Evolutionary conservation across 1,140 invertebrate genomes (phyloP).

Genomic region (Achatina immaculata): DNA sequence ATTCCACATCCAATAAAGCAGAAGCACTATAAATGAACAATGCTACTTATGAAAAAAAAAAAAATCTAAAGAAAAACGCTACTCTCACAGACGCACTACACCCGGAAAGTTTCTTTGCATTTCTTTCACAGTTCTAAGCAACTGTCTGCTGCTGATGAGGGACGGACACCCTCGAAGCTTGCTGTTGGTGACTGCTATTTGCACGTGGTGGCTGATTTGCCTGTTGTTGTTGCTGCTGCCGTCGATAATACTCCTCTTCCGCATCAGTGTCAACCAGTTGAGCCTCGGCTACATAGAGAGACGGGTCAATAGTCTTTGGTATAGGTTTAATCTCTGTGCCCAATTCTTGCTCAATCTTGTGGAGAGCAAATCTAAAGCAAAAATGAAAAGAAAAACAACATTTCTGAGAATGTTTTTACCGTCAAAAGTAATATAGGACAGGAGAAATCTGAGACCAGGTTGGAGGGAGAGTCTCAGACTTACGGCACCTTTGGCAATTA

Average conservation of each 20-base stretch:
- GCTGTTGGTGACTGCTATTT: slow-evolving; percentile 8
- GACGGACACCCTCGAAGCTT: no score
- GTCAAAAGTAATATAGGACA: no score
- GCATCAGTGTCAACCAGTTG: slow-evolving; percentile 70
- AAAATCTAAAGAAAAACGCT: no score
- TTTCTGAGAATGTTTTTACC: no score
- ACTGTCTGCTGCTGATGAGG: slow-evolving; percentile 20
- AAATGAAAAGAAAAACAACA: not conserved
- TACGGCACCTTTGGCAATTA: no score
- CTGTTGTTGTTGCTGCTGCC: not conserved
- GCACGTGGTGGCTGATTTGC: not conserved
- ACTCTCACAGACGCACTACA: no score
- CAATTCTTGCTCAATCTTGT: slow-evolving; percentile 98
- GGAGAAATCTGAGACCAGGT: no score
- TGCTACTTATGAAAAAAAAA: no score
- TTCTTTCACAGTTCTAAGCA: slow-evolving; percentile 2
- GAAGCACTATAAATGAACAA: no score
- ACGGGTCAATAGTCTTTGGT: slow-evolving; percentile 98
- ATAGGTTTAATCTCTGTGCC: slow-evolving; percentile 99
- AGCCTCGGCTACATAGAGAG: slow-evolving; percentile 91
- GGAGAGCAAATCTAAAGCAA: slow-evolving; percentile 82
- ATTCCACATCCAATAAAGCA: no score
- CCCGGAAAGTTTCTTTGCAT: no score
- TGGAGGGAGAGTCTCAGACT: no score
- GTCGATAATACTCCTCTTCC: slow-evolving; percentile 37